Conservation (phyloP, 1,140 invertebrate species). For the Lordiphosa collinella region DNA sequence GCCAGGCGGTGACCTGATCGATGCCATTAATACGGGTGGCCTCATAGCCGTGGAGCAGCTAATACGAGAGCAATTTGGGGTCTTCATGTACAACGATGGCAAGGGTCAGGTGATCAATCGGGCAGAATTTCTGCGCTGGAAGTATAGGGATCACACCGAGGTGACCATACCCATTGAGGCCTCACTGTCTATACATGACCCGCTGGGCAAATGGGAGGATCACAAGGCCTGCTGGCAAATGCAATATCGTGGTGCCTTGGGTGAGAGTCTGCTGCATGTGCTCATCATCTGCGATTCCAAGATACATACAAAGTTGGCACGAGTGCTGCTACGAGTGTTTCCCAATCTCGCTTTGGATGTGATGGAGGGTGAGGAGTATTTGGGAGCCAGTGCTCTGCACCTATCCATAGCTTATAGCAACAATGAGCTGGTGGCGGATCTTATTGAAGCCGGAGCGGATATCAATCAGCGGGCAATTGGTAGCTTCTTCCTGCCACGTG, state of each 20-base stretch:
- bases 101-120: slow-evolving; percentile 92
- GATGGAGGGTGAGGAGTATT: slow-evolving; percentile 98
- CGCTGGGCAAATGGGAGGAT: slow-evolving; percentile 91
- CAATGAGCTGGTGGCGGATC: slow-evolving; percentile 95
- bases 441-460: slow-evolving; percentile 94
- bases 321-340: slow-evolving; percentile 93
- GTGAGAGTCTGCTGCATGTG: slow-evolving; percentile 96
- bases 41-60: slow-evolving; percentile 91
- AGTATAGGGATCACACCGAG: slow-evolving; percentile 91
- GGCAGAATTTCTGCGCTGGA: slow-evolving; percentile 95
- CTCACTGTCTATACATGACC: slow-evolving; percentile 89
- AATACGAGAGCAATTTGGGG: slow-evolving; percentile 92
- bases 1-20: slow-evolving; percentile 88
- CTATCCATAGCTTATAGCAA: slow-evolving; percentile 97
- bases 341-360: slow-evolving; percentile 95
- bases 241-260: slow-evolving; percentile 95
- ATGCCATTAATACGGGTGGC: slow-evolving; percentile 91
- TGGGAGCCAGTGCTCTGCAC: slow-evolving; percentile 96
- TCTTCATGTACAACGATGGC: slow-evolving; percentile 94
- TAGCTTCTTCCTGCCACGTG: slow-evolving; percentile 94
- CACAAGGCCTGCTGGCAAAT: slow-evolving; percentile 98
- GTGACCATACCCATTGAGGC: slow-evolving; percentile 91
- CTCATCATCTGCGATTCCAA: slow-evolving; percentile 96
- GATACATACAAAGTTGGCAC: slow-evolving; percentile 85
- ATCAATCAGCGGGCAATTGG: slow-evolving; percentile 95